These are phyloP conservation scores for Catocala fraxini DNA, from an alignment of 2,888 invertebrate genomes.

Conservation along the genomic window DNA sequence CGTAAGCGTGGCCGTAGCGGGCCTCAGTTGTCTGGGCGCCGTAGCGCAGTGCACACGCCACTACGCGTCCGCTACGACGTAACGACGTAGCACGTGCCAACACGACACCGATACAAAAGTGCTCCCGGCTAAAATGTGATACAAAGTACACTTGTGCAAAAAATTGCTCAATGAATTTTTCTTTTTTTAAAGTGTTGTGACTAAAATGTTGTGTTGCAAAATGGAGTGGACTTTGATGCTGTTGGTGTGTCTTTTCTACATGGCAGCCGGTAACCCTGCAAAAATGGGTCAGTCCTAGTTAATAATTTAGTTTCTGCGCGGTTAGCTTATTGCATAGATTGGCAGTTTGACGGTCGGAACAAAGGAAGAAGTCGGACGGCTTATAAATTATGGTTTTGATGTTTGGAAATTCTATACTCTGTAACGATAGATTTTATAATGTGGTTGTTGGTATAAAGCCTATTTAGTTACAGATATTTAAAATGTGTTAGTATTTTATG, in stretches of 20 bases:
- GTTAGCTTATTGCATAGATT: slow-evolving; percentile 66
- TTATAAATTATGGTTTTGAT: slow-evolving; percentile 41
- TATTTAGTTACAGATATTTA: not conserved
- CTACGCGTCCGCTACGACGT: slow-evolving; percentile 56
- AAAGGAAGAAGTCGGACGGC: slow-evolving; percentile 59
- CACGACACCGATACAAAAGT: slow-evolving; percentile 60
- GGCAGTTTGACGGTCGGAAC: slow-evolving; percentile 67
- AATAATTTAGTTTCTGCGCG: slow-evolving; percentile 71
- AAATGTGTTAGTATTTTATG: not conserved
- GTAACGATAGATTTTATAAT: slow-evolving; percentile 28
- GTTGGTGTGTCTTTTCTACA: slow-evolving; percentile 58
- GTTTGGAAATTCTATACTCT: slow-evolving; percentile 43
- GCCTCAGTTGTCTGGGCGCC: slow-evolving; percentile 80
- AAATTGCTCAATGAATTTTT: slow-evolving; percentile 57
- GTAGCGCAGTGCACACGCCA: slow-evolving; percentile 68
- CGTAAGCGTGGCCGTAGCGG: slow-evolving; percentile 65
- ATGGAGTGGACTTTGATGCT: slow-evolving; percentile 74
- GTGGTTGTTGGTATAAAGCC: slow-evolving; percentile 19
- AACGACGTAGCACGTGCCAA: slow-evolving; percentile 52
- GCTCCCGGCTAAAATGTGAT: slow-evolving; percentile 65
- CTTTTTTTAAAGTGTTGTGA: slow-evolving; percentile 51
- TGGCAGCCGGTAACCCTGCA: slow-evolving; percentile 75
- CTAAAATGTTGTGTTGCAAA: slow-evolving; percentile 58
- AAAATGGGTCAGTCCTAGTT: slow-evolving; percentile 83
- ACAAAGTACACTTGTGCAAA: slow-evolving; percentile 54